Conservation (phyloP, 2,888 invertebrate species). For the Synergus japonicus region DNA sequence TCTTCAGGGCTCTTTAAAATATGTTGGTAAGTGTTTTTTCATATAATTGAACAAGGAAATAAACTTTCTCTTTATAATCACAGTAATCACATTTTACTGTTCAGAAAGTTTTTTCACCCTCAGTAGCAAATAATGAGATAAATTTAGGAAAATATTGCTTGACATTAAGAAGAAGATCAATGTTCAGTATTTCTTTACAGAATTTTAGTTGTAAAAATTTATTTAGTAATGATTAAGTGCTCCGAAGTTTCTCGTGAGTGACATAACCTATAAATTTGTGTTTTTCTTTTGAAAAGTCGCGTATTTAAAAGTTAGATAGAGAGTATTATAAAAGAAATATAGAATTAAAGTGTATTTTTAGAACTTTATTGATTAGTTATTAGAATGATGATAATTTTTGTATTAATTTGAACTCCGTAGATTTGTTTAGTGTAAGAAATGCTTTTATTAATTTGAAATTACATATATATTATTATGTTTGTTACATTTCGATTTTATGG, state of each 20-base stretch:
- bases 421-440: not conserved
- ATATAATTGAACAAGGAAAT: not conserved
- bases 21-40: constrained; percentile 61
- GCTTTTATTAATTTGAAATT: not conserved
- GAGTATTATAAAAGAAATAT: not conserved
- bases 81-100: not conserved
- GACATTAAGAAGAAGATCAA: not conserved
- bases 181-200: not conserved
- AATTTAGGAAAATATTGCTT: not conserved
- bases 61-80: not conserved
- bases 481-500: not conserved
- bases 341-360: not conserved
- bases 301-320: not conserved
- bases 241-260: not conserved
- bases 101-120: not conserved
- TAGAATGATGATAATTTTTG: not conserved
- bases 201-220: not conserved
- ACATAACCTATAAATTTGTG: constrained; percentile 41
- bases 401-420: not conserved
- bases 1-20: constrained; percentile 61
- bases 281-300: not conserved
- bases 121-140: not conserved
- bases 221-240: not conserved
- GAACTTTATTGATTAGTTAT: not conserved
- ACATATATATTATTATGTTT: constrained; percentile 2